Evolutionary conservation across 2,113 vertebrate genomes (phyloP), one percentile per base, ranked within the genome.

Genomic region (Scomber colias): DNA sequence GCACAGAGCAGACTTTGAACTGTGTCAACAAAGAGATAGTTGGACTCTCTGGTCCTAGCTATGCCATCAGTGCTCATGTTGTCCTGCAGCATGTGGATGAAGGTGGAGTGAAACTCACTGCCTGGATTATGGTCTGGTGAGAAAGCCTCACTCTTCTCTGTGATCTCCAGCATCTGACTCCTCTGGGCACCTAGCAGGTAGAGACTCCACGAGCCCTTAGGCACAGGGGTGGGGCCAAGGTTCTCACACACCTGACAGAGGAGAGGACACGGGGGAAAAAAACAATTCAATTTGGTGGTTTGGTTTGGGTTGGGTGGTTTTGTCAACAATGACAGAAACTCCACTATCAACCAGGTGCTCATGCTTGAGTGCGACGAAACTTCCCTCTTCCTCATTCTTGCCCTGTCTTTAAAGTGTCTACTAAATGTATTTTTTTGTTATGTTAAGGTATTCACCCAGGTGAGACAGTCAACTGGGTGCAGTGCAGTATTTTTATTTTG

Each of bases 61-160:
- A 91, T 63, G 3, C 94, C 95, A 3, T 65, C 87, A 0, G 19
- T 5, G 27, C 96, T 97, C 81, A 93, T 91, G 59, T 51, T 50
- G 12, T 96, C 97, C 82, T 94, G 95, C 2, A 98, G 85, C 95
- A 96, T 93, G 90, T 98, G 98, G 82, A 96, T 94, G 8, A 99
- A 90, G 0, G 97, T 97, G 60, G 96, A 96, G 86, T 99, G 97
- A 69, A 98, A 95, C 84, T 97, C 96, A 0, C 92, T 95, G 40
- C 81, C 84, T 0, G 96, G 94, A 10, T 89, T 67, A 9, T 96
- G 85, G 2, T 95, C 93, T 3, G 94, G 64, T 2, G 95, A 96
- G 87, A 97, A 97, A 0, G 9, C 19, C 0, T 95, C 87, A 1
- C 93, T 95, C 0, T 30, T 51, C 79, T 99, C 97, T 0, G 51